Evolutionary conservation across 2,888 invertebrate species (phyloP).

Genomic region (Cephus nigrinus): DNA sequence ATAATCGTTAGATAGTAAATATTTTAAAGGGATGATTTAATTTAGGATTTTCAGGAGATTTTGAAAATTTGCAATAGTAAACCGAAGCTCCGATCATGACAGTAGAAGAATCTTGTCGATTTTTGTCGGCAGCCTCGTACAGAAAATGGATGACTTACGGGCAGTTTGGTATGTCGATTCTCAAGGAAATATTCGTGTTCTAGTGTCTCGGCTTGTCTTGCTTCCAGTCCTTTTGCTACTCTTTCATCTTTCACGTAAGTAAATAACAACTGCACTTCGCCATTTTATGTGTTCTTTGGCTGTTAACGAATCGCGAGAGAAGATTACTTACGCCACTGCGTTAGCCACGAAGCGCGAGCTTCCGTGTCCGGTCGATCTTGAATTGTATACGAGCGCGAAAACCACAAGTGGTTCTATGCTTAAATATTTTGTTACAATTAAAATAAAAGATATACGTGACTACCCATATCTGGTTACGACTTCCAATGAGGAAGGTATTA

Average conservation of each 20-base stretch:
- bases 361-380: neutral
- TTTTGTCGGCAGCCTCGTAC: neutral
- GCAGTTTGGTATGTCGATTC: neutral
- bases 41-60: neutral
- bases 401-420: neutral
- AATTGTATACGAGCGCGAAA: neutral
- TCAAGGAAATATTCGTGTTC: neutral
- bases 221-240: conserved; percentile 39
- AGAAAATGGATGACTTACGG: neutral
- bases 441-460: neutral
- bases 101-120: neutral
- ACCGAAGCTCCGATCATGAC: neutral
- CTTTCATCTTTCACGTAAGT: conserved; percentile 33
- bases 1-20: neutral
- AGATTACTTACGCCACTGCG: conserved; percentile 39
- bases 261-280: conserved; percentile 56
- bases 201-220: neutral
- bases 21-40: neutral
- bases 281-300: conserved; percentile 47
- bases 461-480: neutral
- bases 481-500: neutral
- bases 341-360: conserved; percentile 3
- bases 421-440: neutral
- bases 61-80: neutral
- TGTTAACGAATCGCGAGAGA: conserved; percentile 39